phyloP scores from a whole-genome alignment of 2,797 vertebrate genomes.

The Lepus townsendii region DNA sequence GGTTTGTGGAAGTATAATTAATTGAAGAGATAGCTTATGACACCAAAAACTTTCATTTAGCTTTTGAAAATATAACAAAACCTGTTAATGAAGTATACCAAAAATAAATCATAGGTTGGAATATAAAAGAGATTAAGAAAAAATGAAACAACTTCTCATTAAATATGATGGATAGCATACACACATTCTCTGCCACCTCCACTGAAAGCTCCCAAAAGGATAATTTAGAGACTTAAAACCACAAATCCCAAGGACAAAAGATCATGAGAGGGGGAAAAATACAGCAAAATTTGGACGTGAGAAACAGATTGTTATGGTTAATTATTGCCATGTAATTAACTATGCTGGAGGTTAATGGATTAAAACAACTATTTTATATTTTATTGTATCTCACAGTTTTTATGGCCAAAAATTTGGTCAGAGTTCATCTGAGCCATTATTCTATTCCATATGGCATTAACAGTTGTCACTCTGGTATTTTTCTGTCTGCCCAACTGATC shows the following conservation, averaged over 20 bases:
- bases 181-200: background rate
- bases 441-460: background rate
- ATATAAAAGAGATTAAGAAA: conserved; percentile 42
- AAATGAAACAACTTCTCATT: conserved; percentile 35
- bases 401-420: background rate
- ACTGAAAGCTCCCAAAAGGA: background rate
- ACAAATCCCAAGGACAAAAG: background rate
- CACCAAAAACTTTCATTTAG: conserved; percentile 45
- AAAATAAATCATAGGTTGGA: conserved; percentile 54
- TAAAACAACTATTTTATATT: background rate
- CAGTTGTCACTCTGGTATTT: background rate
- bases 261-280: background rate
- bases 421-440: background rate
- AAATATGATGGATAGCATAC: background rate
- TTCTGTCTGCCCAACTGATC: background rate
- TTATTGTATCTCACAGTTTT: background rate
- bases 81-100: conserved; percentile 48
- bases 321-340: background rate
- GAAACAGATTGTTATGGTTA: background rate
- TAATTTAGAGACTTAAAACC: background rate
- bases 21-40: conserved; percentile 54
- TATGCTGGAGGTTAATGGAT: background rate
- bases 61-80: conserved; percentile 62
- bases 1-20: conserved; percentile 69
- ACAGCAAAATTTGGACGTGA: background rate